Percentiles rank a stretch among this genome's conserved stretches.
Evolutionary conservation across 2,113 vertebrate species (phyloP).

Genomic region (Ameiurus melas): DNA sequence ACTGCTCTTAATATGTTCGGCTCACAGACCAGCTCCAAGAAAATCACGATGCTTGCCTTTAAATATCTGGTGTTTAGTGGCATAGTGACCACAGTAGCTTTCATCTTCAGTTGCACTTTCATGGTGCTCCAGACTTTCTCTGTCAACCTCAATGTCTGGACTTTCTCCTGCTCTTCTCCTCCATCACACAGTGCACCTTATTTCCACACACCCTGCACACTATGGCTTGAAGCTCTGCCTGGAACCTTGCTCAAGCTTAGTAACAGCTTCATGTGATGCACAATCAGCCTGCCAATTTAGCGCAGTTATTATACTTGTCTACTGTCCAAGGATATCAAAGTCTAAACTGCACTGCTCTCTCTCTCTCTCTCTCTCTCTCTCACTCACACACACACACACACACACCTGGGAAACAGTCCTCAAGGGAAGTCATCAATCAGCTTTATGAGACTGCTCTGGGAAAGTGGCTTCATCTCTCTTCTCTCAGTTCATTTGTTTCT

Average conservation of each 20-base stretch:
- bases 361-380: neutral
- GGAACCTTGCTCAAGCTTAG: neutral
- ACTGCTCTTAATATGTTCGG: neutral
- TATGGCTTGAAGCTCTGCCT: neutral
- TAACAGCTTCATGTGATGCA: conserved; percentile 47
- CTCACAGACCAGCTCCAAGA: neutral
- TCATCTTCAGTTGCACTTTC: neutral
- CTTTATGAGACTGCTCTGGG: conserved; percentile 77
- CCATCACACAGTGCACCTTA: conserved; percentile 1
- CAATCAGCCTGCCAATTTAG: conserved; percentile 60
- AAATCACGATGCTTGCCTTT: neutral
- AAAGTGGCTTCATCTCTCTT: conserved; percentile 64
- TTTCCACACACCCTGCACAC: neutral
- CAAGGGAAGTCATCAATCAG: conserved; percentile 79
- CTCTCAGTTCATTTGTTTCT: conserved; percentile 66
- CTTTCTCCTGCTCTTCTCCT: conserved; percentile 22
- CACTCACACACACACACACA: conserved; percentile 50
- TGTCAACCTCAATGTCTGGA: conserved; percentile 5
- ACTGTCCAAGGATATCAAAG: conserved; percentile 69
- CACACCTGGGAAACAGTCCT: conserved; percentile 81
- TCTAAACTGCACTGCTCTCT: conserved; percentile 56
- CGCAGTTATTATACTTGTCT: conserved; percentile 71
- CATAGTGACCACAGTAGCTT: neutral
- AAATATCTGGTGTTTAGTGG: neutral
- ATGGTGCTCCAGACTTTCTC: conserved; percentile 5